Percentiles rank a stretch among this genome's conserved stretches.
Evolutionary conservation across 2,113 vertebrate genomes (phyloP).

Genomic region (Oncorhynchus gorbuscha): DNA sequence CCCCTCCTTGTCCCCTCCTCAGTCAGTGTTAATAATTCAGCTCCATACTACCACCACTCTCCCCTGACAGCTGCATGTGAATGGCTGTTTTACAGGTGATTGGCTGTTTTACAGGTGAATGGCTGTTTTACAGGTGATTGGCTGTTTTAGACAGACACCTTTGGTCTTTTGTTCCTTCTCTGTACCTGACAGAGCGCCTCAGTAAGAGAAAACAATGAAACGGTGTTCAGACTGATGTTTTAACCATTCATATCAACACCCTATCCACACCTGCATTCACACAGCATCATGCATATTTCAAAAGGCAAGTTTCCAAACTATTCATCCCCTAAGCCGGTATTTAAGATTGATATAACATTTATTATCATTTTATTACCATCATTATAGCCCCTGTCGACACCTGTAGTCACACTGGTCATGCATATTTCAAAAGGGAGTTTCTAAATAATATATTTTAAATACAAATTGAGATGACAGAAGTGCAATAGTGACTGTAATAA

Average conservation of each 20-base stretch:
- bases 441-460: neutral
- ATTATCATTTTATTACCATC: neutral
- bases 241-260: conserved; percentile 26
- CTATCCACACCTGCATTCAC: conserved; percentile 28
- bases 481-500: too few species aligned
- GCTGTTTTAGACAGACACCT: conserved; percentile 4
- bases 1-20: neutral
- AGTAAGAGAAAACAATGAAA: conserved; percentile 42
- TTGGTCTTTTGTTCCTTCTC: conserved; percentile 33
- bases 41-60: neutral
- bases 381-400: neutral
- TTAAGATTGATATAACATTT: too few species aligned
- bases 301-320: neutral
- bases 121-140: neutral
- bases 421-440: conserved; percentile 29
- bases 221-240: conserved; percentile 31
- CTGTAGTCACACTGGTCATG: neutral
- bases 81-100: neutral
- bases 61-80: conserved; percentile 52
- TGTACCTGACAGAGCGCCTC: conserved; percentile 38
- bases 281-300: neutral
- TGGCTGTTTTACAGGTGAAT: conserved; percentile 30
- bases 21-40: conserved; percentile 37
- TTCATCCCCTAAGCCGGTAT: too few species aligned
- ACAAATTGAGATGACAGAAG: neutral